Percentiles rank a stretch among this genome's conserved stretches.
These are phyloP conservation scores for Homarus americanus DNA, from an alignment of 1,140 invertebrate species.

Conservation along the genomic window DNA sequence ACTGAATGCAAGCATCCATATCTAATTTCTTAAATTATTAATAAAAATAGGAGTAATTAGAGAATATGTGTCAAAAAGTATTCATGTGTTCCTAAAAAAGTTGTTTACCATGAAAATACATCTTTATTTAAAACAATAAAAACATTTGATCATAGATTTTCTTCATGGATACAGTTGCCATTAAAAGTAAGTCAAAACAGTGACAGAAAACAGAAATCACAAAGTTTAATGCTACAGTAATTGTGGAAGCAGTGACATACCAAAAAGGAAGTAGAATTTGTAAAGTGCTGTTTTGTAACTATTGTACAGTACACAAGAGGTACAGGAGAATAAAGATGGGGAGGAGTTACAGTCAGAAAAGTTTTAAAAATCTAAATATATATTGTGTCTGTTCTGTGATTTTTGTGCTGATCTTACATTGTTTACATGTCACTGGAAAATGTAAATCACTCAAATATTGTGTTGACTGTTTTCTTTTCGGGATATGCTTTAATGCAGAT, in stretches of 20 bases:
- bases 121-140: not conserved
- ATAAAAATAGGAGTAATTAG: not conserved
- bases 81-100: not conserved
- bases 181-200: not conserved
- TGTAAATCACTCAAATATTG: not conserved
- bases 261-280: not conserved
- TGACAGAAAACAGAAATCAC: conserved; percentile 6
- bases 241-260: not conserved
- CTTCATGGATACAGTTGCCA: conserved; percentile 9
- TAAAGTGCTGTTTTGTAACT: not conserved
- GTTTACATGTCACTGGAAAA: not conserved
- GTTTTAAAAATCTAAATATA: not conserved
- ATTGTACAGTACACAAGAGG: not conserved
- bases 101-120: conserved; percentile 9
- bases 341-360: not conserved
- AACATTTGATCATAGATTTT: conserved; percentile 9
- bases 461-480: not conserved
- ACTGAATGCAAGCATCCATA: not conserved
- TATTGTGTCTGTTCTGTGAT: not conserved
- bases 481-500: not conserved
- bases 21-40: not conserved
- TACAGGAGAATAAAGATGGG: not conserved
- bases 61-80: not conserved
- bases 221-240: not conserved
- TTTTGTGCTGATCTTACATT: not conserved